Evolutionary conservation across 2,797 vertebrate genomes (phyloP), one percentile per base, ranked within the genome.

Genomic region (Mycteria americana): DNA sequence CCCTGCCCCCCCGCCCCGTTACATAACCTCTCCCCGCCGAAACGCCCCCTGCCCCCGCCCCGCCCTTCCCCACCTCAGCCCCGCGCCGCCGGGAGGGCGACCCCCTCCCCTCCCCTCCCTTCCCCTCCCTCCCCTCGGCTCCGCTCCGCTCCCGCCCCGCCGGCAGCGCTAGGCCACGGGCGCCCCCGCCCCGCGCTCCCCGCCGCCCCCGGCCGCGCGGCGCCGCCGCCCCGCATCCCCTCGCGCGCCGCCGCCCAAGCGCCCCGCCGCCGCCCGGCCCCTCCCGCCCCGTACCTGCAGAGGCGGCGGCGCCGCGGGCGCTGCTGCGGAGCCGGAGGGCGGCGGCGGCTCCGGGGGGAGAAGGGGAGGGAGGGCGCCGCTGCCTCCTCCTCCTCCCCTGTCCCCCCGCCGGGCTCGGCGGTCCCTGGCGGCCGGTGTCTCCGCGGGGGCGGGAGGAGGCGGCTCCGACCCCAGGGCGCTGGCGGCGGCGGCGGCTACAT

Each of bases 341-440:
- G 82, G 91, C 83, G 94, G 95, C 95, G 95, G 85, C 88, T 96
- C 96, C 96, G 78, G 97, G 85, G 75, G 80, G 73, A 95, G 73
- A 90, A 92, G 95, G 97, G 97, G 97, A 96, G 95, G 96, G 77
- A 91, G 92, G 92, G 89, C 85, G 89, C 89, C 89, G 95, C 97
- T 95, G 95, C 96, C 97, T 96, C 97, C 97, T 96, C 96, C 97
- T 96, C 97, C 97, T 96, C 96, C 95, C 96, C 97, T 83, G 88
- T 93, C 96, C 97, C 96, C 97, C 92, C 97, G 95, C 96, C 97
- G 96, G 97, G 96, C 94, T 96, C 96, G 88, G 89, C 85, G 89
- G 74, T 92, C 79, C 89, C 93, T 85, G 74, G 33, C 75, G 74
- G 92, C 95, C 88, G 88, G 78, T 89, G 93, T 77, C 85, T 48